Conservation (phyloP, 2,113 vertebrate genomes). For the Guaruba guarouba region DNA sequence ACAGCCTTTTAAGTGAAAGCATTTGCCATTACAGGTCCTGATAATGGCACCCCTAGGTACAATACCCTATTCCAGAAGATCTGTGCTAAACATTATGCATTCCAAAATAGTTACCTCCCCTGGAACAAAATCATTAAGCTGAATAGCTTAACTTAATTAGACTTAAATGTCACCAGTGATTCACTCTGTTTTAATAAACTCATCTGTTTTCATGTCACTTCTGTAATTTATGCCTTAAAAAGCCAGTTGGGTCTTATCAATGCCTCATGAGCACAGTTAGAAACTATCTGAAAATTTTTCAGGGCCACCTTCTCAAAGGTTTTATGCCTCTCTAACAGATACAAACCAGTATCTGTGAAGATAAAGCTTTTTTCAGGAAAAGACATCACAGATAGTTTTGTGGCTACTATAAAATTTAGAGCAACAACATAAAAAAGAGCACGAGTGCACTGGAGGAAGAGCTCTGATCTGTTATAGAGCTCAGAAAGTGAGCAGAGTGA, state of each 20-base stretch:
- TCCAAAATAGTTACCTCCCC: conserved; percentile 42
- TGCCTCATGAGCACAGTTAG: not conserved
- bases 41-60: conserved; percentile 11
- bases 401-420: not conserved
- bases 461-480: not conserved
- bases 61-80: not conserved
- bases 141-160: conserved; percentile 63
- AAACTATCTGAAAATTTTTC: not conserved
- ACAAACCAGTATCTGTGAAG: not conserved
- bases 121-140: conserved; percentile 55
- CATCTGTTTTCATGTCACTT: conserved; percentile 60
- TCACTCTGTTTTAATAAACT: conserved; percentile 71
- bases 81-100: conserved; percentile 47
- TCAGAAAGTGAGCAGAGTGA: not conserved
- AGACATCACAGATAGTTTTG: not conserved
- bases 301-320: not conserved
- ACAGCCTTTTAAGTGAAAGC: not conserved
- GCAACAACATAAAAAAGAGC: not conserved
- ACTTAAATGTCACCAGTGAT: conserved; percentile 61
- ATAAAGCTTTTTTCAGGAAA: not conserved
- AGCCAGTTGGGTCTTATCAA: not conserved
- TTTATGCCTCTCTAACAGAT: not conserved
- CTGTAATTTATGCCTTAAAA: conserved; percentile 53
- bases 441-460: not conserved
- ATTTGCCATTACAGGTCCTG: not conserved